These are phyloP conservation scores for Chaetogeoica ovagalla DNA, from an alignment of 2,888 invertebrate genomes.

Conservation along the genomic window DNA sequence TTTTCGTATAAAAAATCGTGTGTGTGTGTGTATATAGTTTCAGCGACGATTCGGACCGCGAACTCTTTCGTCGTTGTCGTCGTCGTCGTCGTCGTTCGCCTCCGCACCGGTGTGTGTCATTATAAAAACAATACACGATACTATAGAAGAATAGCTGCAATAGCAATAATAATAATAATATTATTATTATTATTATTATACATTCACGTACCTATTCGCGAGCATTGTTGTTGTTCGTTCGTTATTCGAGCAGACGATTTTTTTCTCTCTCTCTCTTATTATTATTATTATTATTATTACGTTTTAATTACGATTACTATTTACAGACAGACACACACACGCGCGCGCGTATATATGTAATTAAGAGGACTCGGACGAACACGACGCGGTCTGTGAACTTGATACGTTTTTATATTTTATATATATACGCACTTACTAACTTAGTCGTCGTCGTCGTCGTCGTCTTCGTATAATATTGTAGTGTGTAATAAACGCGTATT, in stretches of 20 bases:
- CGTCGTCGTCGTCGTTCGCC: not conserved
- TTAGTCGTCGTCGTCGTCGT: too few species aligned
- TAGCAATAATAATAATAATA: slow-evolving; percentile 12
- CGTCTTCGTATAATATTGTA: too few species aligned
- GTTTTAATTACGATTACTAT: slow-evolving; percentile 48
- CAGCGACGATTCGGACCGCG: not conserved
- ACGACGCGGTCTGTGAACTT: slow-evolving; percentile 47
- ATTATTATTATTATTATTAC: slow-evolving; percentile 24
- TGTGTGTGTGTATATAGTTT: too few species aligned
- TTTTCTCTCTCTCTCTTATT: not conserved
- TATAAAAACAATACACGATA: slow-evolving; percentile 6
- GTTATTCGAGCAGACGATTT: slow-evolving; percentile 30
- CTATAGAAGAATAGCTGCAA: not conserved
- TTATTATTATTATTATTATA: slow-evolving; percentile 1
- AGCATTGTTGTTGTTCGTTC: slow-evolving; percentile 12
- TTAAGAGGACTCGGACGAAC: slow-evolving; percentile 30
- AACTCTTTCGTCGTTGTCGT: too few species aligned
- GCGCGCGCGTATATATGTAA: not conserved
- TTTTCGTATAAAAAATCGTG: too few species aligned
- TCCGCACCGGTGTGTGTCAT: slow-evolving; percentile 20
- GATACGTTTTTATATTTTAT: slow-evolving; percentile 11
- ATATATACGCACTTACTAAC: not conserved
- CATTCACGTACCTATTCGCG: not conserved
- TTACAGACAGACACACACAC: not conserved
- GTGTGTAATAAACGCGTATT: too few species aligned